phyloP scores from a whole-genome alignment of 2,113 vertebrate genomes.

The Neopipo cinnamomea region DNA sequence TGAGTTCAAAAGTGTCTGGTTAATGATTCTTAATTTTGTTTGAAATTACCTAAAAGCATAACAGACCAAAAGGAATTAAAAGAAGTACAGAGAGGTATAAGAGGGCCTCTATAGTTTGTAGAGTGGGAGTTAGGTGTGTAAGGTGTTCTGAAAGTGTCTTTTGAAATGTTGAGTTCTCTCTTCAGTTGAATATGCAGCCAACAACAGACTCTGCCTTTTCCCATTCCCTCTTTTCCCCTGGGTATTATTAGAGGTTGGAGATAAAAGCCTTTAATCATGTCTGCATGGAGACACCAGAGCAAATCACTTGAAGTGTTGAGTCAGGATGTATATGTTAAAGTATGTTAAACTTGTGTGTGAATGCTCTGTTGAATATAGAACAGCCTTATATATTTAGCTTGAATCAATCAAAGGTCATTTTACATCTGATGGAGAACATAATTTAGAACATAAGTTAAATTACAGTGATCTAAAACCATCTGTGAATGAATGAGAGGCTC shows the following conservation, averaged over 20 bases:
- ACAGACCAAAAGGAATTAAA: not conserved
- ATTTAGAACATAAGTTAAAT: not conserved
- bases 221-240: not conserved
- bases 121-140: not conserved
- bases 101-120: not conserved
- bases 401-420: slow-evolving; percentile 17
- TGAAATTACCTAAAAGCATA: not conserved
- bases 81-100: not conserved
- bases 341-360: slow-evolving; percentile 21
- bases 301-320: not conserved
- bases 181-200: not conserved
- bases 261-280: slow-evolving; percentile 28
- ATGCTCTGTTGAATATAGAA: not conserved
- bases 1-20: not conserved
- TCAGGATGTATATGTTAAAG: not conserved
- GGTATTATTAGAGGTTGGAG: not conserved
- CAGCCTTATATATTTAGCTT: not conserved
- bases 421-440: not conserved
- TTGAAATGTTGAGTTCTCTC: not conserved
- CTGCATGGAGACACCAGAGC: not conserved
- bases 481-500: not conserved
- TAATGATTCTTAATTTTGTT: not conserved
- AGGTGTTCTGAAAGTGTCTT: not conserved
- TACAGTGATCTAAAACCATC: not conserved
- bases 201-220: not conserved